Evolutionary conservation across 1,140 invertebrate genomes (phyloP).

Genomic region (Drosophila persimilis): DNA sequence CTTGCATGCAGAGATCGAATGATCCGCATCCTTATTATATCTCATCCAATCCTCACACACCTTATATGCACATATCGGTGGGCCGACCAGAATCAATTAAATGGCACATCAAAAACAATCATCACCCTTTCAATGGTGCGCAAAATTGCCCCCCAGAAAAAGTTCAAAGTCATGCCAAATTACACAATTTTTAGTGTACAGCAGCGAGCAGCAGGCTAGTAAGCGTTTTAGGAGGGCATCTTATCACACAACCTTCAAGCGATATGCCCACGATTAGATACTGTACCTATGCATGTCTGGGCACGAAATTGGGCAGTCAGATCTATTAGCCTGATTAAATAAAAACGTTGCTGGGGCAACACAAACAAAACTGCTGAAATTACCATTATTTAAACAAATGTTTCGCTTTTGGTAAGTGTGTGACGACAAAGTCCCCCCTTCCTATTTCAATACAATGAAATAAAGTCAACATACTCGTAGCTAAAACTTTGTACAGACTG

Average conservation of each 20-base stretch:
- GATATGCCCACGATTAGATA: slow-evolving; percentile 59
- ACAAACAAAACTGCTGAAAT: slow-evolving; percentile 59
- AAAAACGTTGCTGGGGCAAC: slow-evolving; percentile 34
- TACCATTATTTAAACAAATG: slow-evolving; percentile 72
- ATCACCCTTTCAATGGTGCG: too few relatives aligned
- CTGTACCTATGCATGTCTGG: slow-evolving; percentile 12
- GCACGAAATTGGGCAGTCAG: slow-evolving; percentile 6
- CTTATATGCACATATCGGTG: background rate
- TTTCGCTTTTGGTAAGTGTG: slow-evolving; percentile 25
- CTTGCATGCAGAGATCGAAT: too few relatives aligned
- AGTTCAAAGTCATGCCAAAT: slow-evolving; percentile 40
- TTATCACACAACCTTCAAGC: slow-evolving; percentile 32
- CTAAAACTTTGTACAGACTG: background rate
- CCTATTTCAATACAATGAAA: slow-evolving; percentile 5
- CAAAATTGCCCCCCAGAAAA: background rate
- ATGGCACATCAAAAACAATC: background rate
- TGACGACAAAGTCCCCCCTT: slow-evolving; percentile 25
- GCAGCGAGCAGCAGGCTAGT: slow-evolving; percentile 19
- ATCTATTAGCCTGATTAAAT: slow-evolving; percentile 71
- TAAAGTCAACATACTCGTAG: background rate
- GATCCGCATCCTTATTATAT: too few relatives aligned
- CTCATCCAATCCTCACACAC: too few relatives aligned
- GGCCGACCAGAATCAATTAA: background rate
- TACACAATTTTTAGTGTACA: slow-evolving; percentile 32
- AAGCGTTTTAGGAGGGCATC: background rate